phyloP scores from a whole-genome alignment of 2,888 invertebrate genomes.

The Nymphalis urticae region DNA sequence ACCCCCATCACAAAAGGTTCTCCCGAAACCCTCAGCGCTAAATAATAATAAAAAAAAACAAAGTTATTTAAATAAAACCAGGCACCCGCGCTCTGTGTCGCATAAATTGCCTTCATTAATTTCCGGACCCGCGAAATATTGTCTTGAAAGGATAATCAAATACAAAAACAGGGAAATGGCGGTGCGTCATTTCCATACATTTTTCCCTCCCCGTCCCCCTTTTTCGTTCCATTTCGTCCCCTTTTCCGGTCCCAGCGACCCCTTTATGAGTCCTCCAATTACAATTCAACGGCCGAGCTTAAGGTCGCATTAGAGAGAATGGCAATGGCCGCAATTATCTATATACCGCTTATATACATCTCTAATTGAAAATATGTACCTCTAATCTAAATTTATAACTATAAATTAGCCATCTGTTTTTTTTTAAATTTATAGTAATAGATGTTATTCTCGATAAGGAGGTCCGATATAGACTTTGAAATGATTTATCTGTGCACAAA shows the following conservation, averaged over 20 bases:
- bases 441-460: no score
- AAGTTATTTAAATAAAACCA: slow-evolving; percentile 78
- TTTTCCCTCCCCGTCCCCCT: slow-evolving; percentile 58
- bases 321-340: slow-evolving; percentile 54
- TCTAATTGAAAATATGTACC: slow-evolving; percentile 32
- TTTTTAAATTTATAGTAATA: no score
- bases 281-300: slow-evolving; percentile 73
- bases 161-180: slow-evolving; percentile 81
- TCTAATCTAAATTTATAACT: slow-evolving; percentile 5
- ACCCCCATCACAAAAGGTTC: slow-evolving; percentile 74
- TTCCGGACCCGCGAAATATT: slow-evolving; percentile 81
- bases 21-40: slow-evolving; percentile 65
- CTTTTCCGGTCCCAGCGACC: slow-evolving; percentile 69
- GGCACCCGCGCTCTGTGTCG: slow-evolving; percentile 71
- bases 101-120: slow-evolving; percentile 82
- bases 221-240: slow-evolving; percentile 64
- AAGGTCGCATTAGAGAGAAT: slow-evolving; percentile 69
- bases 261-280: slow-evolving; percentile 79
- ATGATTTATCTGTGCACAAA: no score
- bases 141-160: slow-evolving; percentile 83
- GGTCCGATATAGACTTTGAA: no score
- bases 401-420: no score
- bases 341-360: slow-evolving; percentile 35
- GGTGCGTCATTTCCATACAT: slow-evolving; percentile 81
- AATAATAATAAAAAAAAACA: slow-evolving; percentile 48